Conservation (phyloP, 1,140 invertebrate species). For the Lucilia cuprina region DNA sequence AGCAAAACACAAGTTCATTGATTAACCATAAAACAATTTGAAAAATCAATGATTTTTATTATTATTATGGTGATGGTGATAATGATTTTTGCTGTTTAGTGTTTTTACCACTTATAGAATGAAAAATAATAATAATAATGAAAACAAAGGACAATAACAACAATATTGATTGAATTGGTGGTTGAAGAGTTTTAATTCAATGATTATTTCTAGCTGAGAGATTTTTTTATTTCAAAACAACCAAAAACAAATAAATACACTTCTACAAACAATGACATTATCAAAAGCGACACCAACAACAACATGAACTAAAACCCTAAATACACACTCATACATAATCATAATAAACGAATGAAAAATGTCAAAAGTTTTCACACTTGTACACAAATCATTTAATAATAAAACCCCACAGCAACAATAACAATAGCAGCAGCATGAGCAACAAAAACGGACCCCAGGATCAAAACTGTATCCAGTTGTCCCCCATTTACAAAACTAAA, state of each 20-base stretch:
- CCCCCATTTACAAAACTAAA: neutral
- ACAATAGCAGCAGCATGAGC: neutral
- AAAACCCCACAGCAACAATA: neutral
- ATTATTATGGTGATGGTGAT: neutral
- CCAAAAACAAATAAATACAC: neutral
- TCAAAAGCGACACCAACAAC: neutral
- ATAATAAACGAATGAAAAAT: slow-evolving; percentile 4
- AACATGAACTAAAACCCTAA: neutral
- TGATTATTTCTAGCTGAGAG: neutral
- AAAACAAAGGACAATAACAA: neutral
- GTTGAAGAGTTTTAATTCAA: neutral
- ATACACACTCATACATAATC: neutral
- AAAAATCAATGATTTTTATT: slow-evolving; percentile 3
- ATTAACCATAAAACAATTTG: slow-evolving; percentile 12
- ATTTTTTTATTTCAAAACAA: neutral
- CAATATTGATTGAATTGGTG: neutral
- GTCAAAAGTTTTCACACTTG: slow-evolving; percentile 14
- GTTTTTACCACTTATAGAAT: neutral
- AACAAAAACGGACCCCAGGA: neutral
- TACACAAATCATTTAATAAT: slow-evolving; percentile 9
- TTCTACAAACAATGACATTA: neutral
- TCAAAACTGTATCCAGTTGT: neutral
- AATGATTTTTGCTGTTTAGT: neutral
- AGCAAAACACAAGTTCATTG: neutral
- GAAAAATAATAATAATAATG: neutral